Percentiles rank a stretch among this genome's conserved stretches.
Evolutionary conservation across 30 jellyfish, hydroid and myxozoan genomes (phyloP).

Genomic region (Cassiopea xamachana): DNA sequence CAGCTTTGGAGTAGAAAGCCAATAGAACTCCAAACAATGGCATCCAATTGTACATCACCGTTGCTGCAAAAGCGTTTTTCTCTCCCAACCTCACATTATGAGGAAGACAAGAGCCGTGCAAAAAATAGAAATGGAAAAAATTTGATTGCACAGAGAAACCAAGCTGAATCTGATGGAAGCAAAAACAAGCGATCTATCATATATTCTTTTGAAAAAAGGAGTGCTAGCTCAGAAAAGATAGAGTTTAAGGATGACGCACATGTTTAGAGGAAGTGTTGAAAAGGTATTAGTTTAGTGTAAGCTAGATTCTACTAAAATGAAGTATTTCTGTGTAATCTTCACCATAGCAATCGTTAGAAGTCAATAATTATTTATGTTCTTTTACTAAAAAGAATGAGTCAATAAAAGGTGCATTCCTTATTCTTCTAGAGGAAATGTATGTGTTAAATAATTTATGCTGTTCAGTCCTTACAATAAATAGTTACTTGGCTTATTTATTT

Average conservation of each 20-base stretch:
- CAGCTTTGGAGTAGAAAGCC: slow-evolving; percentile 23
- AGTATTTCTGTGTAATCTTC: too few species aligned
- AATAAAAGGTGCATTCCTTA: too few species aligned
- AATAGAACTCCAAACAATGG: slow-evolving; percentile 38
- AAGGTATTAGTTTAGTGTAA: too few species aligned
- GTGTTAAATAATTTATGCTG: too few species aligned
- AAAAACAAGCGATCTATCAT: not conserved
- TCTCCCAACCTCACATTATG: not conserved
- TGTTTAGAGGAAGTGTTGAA: too few species aligned
- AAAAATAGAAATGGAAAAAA: not conserved
- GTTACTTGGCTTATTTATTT: too few species aligned
- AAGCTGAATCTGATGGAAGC: slow-evolving; percentile 7
- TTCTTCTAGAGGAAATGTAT: too few species aligned
- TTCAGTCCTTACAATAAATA: too few species aligned
- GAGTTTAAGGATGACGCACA: not conserved
- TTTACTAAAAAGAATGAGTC: too few species aligned
- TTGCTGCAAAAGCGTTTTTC: slow-evolving; percentile 2
- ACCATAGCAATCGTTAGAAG: too few species aligned
- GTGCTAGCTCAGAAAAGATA: not conserved
- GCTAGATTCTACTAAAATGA: too few species aligned
- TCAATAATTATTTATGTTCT: too few species aligned
- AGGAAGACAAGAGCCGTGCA: not conserved
- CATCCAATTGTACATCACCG: slow-evolving; percentile 44
- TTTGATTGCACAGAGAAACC: slow-evolving; percentile 5
- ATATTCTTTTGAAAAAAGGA: not conserved